Evolutionary conservation across 35 echinoderm and acorn worm genomes (phyloP), one percentile per base, ranked within the genome.

Genomic region (Diadema setosum): DNA sequence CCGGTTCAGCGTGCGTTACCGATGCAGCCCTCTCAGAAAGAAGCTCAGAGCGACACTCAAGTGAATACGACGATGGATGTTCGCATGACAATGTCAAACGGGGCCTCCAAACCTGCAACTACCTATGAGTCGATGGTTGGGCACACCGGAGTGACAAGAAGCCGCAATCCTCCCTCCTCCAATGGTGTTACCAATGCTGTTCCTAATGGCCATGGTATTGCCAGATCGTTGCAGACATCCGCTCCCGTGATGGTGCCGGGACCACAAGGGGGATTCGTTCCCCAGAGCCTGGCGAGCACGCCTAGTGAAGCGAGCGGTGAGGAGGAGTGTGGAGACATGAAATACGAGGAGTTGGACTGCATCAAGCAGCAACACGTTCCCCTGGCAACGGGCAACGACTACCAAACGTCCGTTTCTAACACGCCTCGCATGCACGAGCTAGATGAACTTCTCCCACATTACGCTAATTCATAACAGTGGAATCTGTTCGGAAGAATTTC

Each of bases 391-490:
- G 40, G 73, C 1, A 78, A 78, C 37, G 73, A 78, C 44, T 78
- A 78, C 34, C 73, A 78, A 78, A 78, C 73, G 18, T 42, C 73
- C 2, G 44, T 78, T 44, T 42, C 35, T 24, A 78, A 78, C 73
- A 78, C 73, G 25, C 73, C 73, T 42, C 44, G 37, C 12, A 3
- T 42, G 23, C 36, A 78, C 39, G 35, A 78, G 20, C 34, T 41
- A 9, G 5, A 78, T 34, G 63, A 67, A 32, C 73, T 78, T 44
- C 73, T 78, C 37, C 73, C 73, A 21, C 73, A 78, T 44, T 78
- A 78, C 20, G 73, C 73, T 11, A 78, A 78, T 78, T 78, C 73
- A 5, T 78, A 32, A 67, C n/a, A n/a, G n/a, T n/a, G n/a, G n/a
- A n/a, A n/a, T n/a, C n/a, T n/a, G n/a, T n/a, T n/a, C n/a, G n/a